These are phyloP conservation scores for Zaprionus capensis DNA, from an alignment of 1,140 invertebrate species.

Conservation along the genomic window DNA sequence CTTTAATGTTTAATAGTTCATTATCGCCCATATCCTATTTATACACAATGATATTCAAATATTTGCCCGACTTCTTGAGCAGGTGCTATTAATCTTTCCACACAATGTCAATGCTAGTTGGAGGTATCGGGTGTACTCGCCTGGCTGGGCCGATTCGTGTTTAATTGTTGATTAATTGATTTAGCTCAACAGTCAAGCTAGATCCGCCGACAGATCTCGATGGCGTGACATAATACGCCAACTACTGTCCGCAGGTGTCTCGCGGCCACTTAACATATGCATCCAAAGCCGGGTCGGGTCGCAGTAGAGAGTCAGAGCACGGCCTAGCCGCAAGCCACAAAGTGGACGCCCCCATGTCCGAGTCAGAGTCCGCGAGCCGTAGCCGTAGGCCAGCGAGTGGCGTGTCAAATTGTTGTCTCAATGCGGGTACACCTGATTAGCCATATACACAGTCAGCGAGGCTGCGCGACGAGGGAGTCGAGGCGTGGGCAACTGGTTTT, in stretches of 20 bases:
- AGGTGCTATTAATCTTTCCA: conserved; percentile 9
- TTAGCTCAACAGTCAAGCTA: conserved; percentile 32
- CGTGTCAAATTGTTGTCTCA: conserved; percentile 43
- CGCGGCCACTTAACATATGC: conserved; percentile 18
- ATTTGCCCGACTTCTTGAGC: conserved; percentile 3
- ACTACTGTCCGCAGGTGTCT: conserved; percentile 40
- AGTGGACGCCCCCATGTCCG: conserved; percentile 33
- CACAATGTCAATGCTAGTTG: conserved; percentile 25
- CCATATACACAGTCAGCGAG: conserved; percentile 11
- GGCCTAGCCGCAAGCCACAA: background rate
- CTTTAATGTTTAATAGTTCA: background rate
- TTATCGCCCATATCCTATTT: background rate
- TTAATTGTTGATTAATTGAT: conserved; percentile 55
- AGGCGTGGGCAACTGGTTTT: conserved; percentile 34
- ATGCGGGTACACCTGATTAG: conserved; percentile 37
- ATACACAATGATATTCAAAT: background rate
- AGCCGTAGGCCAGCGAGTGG: conserved; percentile 30
- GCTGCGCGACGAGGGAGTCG: background rate
- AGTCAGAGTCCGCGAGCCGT: background rate
- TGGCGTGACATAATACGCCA: conserved; percentile 37
- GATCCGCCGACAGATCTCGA: conserved; percentile 9
- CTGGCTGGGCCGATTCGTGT: conserved; percentile 19
- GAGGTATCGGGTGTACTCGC: background rate
- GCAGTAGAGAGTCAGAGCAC: background rate
- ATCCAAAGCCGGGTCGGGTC: background rate